These are phyloP conservation scores for Cairina moschata DNA, from an alignment of 2,113 vertebrate species.

Conservation along the genomic window DNA sequence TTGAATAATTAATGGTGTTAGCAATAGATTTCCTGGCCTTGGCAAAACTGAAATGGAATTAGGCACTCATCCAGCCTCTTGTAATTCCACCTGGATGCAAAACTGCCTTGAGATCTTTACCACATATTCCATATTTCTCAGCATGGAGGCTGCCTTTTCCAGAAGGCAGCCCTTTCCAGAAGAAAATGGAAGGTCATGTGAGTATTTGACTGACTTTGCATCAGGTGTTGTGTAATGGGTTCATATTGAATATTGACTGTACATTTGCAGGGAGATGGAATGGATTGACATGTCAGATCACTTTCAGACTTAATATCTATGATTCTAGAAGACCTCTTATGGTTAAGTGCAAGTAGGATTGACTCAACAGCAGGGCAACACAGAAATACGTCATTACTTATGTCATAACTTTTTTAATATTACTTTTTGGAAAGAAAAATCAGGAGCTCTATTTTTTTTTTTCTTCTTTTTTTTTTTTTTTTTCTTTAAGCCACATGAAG, in stretches of 20 bases:
- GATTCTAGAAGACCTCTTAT: background rate
- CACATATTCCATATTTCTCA: background rate
- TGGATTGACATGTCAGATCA: background rate
- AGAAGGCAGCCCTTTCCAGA: background rate
- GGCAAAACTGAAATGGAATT: background rate
- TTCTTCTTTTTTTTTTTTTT: no score
- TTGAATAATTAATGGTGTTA: background rate
- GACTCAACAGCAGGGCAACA: accelerated
- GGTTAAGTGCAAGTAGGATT: background rate
- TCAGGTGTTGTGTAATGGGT: background rate
- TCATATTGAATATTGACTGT: background rate
- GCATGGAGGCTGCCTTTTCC: background rate
- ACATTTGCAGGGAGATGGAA: background rate
- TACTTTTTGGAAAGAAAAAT: background rate
- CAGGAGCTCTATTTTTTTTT: background rate
- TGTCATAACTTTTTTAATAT: background rate
- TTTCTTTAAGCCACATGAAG: background rate
- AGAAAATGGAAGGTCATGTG: background rate
- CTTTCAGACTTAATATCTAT: background rate
- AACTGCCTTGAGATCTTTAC: background rate
- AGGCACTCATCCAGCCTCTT: accelerated
- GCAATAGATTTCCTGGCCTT: background rate
- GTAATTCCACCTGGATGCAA: background rate
- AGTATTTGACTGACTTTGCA: background rate
- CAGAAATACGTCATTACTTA: background rate